phyloP scores from a whole-genome alignment of 2,113 vertebrate genomes.

The Lepus europaeus region DNA sequence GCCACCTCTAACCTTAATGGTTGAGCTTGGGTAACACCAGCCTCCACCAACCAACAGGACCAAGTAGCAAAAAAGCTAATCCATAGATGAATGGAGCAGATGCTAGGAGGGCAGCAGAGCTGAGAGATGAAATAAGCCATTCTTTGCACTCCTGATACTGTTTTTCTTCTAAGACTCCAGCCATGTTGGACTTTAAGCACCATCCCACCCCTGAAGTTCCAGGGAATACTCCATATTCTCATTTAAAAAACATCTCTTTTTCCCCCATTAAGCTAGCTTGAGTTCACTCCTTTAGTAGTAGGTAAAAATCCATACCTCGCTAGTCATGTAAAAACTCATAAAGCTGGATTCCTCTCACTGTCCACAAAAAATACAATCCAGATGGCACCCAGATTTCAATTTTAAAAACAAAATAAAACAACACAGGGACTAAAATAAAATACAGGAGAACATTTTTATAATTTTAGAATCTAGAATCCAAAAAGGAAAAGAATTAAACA shows the following conservation, averaged over 20 bases:
- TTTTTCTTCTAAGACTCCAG: not conserved
- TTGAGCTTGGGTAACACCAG: not conserved
- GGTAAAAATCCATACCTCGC: not conserved
- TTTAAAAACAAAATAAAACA: conserved; percentile 41
- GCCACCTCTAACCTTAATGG: conserved; percentile 6
- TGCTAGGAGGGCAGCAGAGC: not conserved
- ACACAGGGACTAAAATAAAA: conserved; percentile 14
- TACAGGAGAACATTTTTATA: not conserved
- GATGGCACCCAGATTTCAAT: not conserved
- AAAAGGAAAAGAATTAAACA: conserved; percentile 30
- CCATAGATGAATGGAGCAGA: not conserved
- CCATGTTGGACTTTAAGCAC: conserved; percentile 36
- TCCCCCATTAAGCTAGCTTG: not conserved
- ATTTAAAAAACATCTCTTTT: not conserved
- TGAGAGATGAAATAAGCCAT: conserved; percentile 16
- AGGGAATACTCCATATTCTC: not conserved
- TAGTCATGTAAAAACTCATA: not conserved
- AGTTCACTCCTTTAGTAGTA: not conserved
- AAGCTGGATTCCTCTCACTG: not conserved
- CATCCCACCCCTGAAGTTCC: conserved; percentile 8
- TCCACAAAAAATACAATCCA: conserved; percentile 12
- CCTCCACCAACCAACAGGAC: not conserved
- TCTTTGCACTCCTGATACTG: not conserved
- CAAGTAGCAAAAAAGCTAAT: not conserved
- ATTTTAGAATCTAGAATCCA: conserved; percentile 20